Base-by-base conservation (phyloP, 2,888 invertebrate species). In the Eustalomyia histrio region DNA sequence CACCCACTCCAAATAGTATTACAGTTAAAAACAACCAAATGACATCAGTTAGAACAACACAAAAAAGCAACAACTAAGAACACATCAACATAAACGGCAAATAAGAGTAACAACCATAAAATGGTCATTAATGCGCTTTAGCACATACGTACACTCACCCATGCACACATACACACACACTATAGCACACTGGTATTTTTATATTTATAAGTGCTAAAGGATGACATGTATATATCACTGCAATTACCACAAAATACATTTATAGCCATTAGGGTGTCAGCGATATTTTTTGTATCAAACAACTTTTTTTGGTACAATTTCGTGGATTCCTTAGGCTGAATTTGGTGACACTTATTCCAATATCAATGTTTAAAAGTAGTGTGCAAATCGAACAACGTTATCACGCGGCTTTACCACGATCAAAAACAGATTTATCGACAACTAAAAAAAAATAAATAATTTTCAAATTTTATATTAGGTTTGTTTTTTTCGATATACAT, bases 121-220 rank as follows among this genome's bases (percentile, higher is more conserved):
- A 79, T 69, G 69, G 68, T 57, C 74, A 71, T 72, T 76, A 80
- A 75, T 80, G 74, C 21, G 39, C 53, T 75, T 68, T 57, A 55
- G 63, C 24, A 65, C 64, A 39, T 17, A 65, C 64, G 29, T 17
- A 65, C 64, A 39, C 33, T 16, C 24, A 18, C 24, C 6, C 17
- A 16, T 35, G 52, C 18, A 12, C 24, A 58, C n/a, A 14, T 5
- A 16, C 12, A 39, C 29, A 67, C 35, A 10, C 12, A 35, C 21
- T 3, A 4, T 21, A 2, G n/a, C 17, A 61, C 12, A 64, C 5
- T 35, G 12, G 39, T 53, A 39, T 53, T 57, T 53, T 33, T 16
- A 14, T 43, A 1, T 55, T 33, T 75, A n/a, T 53, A 14, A 17
- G 17, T 63, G 55, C 43, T 50, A 50, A 57, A 35, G 18, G 24